phyloP scores from a whole-genome alignment of 2,888 invertebrate genomes.

The Chaetoderma sp. region DNA sequence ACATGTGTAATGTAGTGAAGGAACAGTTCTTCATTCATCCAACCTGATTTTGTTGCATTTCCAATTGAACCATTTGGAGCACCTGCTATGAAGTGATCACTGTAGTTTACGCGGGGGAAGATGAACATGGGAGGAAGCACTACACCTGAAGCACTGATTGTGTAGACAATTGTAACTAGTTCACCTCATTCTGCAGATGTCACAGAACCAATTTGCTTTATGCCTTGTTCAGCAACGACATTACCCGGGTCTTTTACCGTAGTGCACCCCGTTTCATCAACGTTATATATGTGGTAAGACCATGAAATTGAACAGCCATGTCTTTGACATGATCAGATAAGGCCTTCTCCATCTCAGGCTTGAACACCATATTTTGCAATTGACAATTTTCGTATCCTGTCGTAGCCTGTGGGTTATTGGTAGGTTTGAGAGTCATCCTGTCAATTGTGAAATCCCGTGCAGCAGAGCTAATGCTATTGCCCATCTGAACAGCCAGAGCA shows the following conservation, averaged over 20 bases:
- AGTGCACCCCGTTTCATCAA: slow-evolving; percentile 9
- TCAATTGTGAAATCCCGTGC: neutral
- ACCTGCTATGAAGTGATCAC: slow-evolving; percentile 19
- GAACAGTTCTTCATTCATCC: slow-evolving; percentile 31
- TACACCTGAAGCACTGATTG: slow-evolving; percentile 21
- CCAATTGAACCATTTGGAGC: slow-evolving; percentile 26
- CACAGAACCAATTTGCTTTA: neutral
- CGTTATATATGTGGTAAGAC: slow-evolving; percentile 6
- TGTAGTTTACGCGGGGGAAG: slow-evolving; percentile 24
- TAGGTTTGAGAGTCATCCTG: neutral
- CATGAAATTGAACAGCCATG: neutral
- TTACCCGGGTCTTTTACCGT: neutral
- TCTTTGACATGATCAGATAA: neutral
- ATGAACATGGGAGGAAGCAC: slow-evolving; percentile 30
- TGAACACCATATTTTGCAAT: neutral
- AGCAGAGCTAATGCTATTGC: neutral
- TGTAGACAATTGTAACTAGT: slow-evolving; percentile 19
- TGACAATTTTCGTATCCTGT: neutral
- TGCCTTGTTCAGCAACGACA: slow-evolving; percentile 6
- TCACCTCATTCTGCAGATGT: slow-evolving; percentile 16
- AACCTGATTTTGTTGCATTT: slow-evolving; percentile 16
- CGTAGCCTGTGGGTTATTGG: neutral
- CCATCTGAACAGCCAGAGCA: too few species aligned
- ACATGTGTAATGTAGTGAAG: slow-evolving; percentile 30
- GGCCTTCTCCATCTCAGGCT: neutral